Conservation (phyloP, 2,113 vertebrate species). For the Anas platyrhynchos region DNA sequence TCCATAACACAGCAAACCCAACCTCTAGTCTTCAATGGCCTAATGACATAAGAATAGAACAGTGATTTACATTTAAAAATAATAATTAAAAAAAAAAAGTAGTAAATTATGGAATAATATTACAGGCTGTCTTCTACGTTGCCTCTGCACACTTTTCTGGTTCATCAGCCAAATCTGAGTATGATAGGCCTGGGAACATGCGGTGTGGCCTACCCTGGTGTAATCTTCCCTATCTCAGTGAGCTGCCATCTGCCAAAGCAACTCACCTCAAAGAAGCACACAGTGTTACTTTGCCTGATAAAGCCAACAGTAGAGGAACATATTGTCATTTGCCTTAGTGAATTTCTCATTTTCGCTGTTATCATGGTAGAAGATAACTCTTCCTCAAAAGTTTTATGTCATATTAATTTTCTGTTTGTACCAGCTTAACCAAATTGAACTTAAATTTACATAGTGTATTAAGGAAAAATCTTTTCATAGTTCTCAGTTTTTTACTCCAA, state of each 20-base stretch:
- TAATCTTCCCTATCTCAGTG: not conserved
- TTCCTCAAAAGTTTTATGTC: not conserved
- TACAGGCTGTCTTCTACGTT: not conserved
- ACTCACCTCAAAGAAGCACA: rapidly evolving
- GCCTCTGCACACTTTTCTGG: not conserved
- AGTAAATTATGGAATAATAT: not conserved
- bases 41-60: not conserved
- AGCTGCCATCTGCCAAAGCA: not conserved
- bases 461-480: not conserved
- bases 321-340: not conserved
- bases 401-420: not conserved
- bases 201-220: rapidly evolving
- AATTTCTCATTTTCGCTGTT: not conserved
- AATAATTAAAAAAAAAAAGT: rapidly evolving
- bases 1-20: not conserved
- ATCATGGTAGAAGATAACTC: not conserved
- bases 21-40: not conserved
- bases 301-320: not conserved
- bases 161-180: not conserved
- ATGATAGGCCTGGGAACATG: rapidly evolving
- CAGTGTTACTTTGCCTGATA: not conserved
- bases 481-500: not conserved
- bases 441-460: not conserved
- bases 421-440: not conserved
- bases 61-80: not conserved